phyloP scores from a whole-genome alignment of 1,140 invertebrate genomes.

The Drosophila insularis region DNA sequence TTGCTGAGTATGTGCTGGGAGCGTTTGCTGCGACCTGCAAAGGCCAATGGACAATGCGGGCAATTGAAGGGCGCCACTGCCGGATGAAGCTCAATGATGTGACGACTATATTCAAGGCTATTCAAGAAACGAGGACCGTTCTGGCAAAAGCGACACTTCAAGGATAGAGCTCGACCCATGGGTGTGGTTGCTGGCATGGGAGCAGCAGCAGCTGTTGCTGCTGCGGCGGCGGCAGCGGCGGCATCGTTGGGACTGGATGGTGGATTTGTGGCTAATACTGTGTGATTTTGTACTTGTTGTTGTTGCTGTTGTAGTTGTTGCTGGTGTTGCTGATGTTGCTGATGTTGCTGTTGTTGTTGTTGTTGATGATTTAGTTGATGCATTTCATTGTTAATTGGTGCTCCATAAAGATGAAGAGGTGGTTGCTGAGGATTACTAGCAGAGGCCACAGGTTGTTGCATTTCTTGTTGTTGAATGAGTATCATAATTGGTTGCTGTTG shows the following conservation, averaged over 20 bases:
- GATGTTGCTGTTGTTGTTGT: conserved; percentile 14
- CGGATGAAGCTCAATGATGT: conserved; percentile 77
- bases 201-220: conserved; percentile 45
- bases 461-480: conserved; percentile 64
- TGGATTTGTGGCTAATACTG: conserved; percentile 46
- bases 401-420: conserved; percentile 56
- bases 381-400: conserved; percentile 40
- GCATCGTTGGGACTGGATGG: conserved; percentile 28
- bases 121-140: conserved; percentile 74
- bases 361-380: conserved; percentile 42
- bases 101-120: conserved; percentile 72
- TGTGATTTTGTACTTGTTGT: conserved; percentile 49
- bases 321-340: conserved; percentile 16
- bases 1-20: conserved; percentile 69
- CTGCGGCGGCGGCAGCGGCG: conserved; percentile 25
- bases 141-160: conserved; percentile 76
- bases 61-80: conserved; percentile 70
- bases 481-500: conserved; percentile 74
- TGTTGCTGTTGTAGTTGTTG: conserved; percentile 24
- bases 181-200: conserved; percentile 49
- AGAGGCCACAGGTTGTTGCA: conserved; percentile 58
- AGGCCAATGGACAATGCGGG: conserved; percentile 68
- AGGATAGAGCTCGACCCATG: conserved; percentile 31
- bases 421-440: conserved; percentile 70
- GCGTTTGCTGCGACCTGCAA: conserved; percentile 63